These are phyloP conservation scores for Sphecodes monilicornis DNA, from an alignment of 2,888 invertebrate genomes.

Conservation along the genomic window DNA sequence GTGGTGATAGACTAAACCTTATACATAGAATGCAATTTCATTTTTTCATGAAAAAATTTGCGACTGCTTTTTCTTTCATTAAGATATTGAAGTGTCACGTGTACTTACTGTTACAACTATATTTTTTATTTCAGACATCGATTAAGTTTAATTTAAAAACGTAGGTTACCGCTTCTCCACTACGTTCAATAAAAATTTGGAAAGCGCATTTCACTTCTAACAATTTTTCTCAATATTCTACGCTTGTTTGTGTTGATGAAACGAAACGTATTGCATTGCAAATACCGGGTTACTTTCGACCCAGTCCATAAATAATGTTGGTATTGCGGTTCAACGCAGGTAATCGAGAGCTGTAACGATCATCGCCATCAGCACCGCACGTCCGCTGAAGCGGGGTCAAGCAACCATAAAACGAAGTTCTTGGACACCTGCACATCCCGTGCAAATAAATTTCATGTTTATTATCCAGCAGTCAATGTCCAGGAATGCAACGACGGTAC, in stretches of 20 bases:
- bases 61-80: no score
- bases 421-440: constrained; percentile 7
- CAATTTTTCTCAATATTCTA: not conserved
- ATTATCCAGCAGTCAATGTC: not conserved
- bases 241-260: not conserved
- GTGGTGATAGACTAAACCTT: no score
- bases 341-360: not conserved
- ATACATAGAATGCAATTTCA: no score
- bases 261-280: not conserved
- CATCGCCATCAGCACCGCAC: not conserved
- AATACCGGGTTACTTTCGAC: constrained; percentile 1
- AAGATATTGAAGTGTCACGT: no score
- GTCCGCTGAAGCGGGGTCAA: not conserved
- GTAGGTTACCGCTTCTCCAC: not conserved
- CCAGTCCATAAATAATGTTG: not conserved
- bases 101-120: no score
- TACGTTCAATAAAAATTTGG: not conserved
- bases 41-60: no score
- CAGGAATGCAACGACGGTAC: not conserved
- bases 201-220: not conserved
- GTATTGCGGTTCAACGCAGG: not conserved
- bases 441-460: not conserved
- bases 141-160: no score
- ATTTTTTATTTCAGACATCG: no score
- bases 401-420: not conserved